A percentile compares a stretch with the other conserved stretches of the same genome.
phyloP scores from a whole-genome alignment of 2,113 vertebrate genomes.

The Sinocyclocheilus anophthalmus region DNA sequence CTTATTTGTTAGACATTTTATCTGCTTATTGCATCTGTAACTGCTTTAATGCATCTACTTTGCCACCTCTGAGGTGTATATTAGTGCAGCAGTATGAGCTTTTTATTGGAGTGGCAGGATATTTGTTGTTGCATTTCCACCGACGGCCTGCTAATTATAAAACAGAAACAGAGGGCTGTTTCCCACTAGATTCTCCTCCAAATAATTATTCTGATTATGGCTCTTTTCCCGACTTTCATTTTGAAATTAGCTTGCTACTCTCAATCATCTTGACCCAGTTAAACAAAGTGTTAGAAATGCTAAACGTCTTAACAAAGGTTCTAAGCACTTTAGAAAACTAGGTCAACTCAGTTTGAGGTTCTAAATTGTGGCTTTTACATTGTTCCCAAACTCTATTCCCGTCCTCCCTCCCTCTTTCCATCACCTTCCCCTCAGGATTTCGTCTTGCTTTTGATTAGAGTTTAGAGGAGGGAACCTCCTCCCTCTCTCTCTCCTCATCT shows the following conservation, averaged over 20 bases:
- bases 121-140: conserved; percentile 23
- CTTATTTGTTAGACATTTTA: neutral
- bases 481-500: neutral
- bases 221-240: neutral
- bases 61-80: neutral
- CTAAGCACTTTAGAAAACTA: conserved; percentile 34
- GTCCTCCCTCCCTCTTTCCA: neutral
- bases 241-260: conserved; percentile 36
- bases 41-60: neutral
- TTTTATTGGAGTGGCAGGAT: neutral
- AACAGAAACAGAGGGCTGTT: neutral
- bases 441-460: conserved; percentile 12
- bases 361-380: conserved; percentile 23
- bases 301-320: conserved; percentile 41
- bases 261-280: conserved; percentile 55
- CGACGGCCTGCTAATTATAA: conserved; percentile 18
- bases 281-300: conserved; percentile 34
- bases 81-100: neutral
- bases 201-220: conserved; percentile 3
- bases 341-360: conserved; percentile 45
- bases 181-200: conserved; percentile 6
- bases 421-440: neutral
- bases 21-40: conserved; percentile 1
- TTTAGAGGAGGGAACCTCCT: conserved; percentile 23
- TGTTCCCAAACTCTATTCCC: conserved; percentile 27